These are phyloP conservation scores for Lipophrys pholis DNA, from an alignment of 2,113 vertebrate species.

Conservation along the genomic window DNA sequence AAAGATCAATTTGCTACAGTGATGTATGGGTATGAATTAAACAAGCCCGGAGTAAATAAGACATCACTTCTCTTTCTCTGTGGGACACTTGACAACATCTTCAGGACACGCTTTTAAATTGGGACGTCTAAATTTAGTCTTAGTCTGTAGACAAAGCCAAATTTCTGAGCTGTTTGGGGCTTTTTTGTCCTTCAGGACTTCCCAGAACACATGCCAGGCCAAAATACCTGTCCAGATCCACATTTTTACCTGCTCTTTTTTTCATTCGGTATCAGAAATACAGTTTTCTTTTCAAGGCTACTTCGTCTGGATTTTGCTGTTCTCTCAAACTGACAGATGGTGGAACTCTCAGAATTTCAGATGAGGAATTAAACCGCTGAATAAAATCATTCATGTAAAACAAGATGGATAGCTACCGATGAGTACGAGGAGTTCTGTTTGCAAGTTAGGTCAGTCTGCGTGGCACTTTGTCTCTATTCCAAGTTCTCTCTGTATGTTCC, in stretches of 20 bases:
- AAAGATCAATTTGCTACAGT: not conserved
- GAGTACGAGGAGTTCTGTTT: not conserved
- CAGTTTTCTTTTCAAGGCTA: not conserved
- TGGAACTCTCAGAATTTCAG: slow-evolving; percentile 2
- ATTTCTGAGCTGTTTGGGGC: slow-evolving; percentile 23
- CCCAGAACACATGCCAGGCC: not conserved
- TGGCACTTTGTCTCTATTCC: not conserved
- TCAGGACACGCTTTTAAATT: slow-evolving; percentile 11
- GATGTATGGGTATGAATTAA: not conserved
- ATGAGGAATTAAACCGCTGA: not conserved
- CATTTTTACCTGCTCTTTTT: not conserved
- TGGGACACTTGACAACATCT: slow-evolving; percentile 5
- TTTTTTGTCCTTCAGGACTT: slow-evolving; percentile 11
- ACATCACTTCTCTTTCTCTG: no score
- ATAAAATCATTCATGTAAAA: slow-evolving; percentile 10
- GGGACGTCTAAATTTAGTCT: slow-evolving; percentile 15
- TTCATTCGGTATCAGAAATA: slow-evolving; percentile 11
- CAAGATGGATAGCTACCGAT: not conserved
- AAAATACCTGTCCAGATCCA: not conserved
- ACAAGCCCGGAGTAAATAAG: not conserved
- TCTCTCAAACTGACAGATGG: slow-evolving; percentile 10
- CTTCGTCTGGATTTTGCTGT: slow-evolving; percentile 12
- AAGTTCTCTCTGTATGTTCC: no score
- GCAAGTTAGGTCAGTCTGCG: not conserved
- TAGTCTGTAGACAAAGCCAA: slow-evolving; percentile 17